Evolutionary conservation across 2,113 vertebrate species (phyloP), one percentile per base, ranked within the genome.

Genomic region (Pholis gunnellus): DNA sequence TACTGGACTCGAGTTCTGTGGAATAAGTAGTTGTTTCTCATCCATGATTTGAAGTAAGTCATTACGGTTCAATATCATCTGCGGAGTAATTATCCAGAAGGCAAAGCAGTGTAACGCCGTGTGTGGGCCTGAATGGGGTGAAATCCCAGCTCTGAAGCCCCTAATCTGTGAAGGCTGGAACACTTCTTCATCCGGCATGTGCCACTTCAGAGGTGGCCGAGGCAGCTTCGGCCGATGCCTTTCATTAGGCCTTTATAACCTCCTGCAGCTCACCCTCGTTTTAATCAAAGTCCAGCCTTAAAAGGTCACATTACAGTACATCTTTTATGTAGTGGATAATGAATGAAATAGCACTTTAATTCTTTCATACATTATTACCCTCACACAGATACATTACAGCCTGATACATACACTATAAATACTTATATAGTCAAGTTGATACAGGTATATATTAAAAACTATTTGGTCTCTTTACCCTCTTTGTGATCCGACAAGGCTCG

Each of bases 91-190:
- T 66, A 75, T 72, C 13, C 61, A 73, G 25, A 59, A 46, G 73
- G 40, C 7, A 20, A 70, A 27, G 34, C 2, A 63, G 54, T 36
- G 48, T 50, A 64, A 34, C 79, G 64, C 76, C 67, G 87, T 90
- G 89, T 95, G 90, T 93, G 93, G 91, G 79, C 89, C 64, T 34
- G 17, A 78, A 31, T 42, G 20, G 66, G 68, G 60, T 81, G 82
- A 79, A 79, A 81, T 79, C 75, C 74, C 81, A 77, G 85, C 69
- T 61, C 50, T 29, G 72, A 87, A 90, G 60, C 66, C 79, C 73
- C 82, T 91, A 88, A 90, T 90, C 77, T 87, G 60, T 17, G 34
- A 60, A 65, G 71, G 29, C 9, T 77, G 81, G 78, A 85, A 82
- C 70, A 42, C 60, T 79, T 82, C 65, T 91, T 82, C 78, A 85